Evolutionary conservation across 2,113 vertebrate genomes (phyloP), one percentile per base, ranked within the genome.

Genomic region (Cyphomyrus discorhynchus): DNA sequence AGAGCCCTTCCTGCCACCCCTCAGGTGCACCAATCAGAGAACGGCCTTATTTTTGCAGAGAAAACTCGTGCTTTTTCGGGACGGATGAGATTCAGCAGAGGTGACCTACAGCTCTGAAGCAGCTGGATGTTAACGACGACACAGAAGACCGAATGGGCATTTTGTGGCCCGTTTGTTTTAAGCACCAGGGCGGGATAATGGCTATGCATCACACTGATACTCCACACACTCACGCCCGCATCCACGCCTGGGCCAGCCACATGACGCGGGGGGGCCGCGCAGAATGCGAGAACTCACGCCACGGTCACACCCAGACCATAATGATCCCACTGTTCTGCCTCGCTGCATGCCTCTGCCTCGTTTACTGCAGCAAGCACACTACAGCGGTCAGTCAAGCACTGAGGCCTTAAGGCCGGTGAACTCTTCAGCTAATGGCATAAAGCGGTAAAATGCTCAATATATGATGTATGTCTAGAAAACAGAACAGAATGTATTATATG

Each of bases 21-120:
- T 92, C 56, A 0, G 77, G 88, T 62, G 89, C 91, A 92, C 91
- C 24, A 93, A 93, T 93, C 87, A 90, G 90, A 93, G 21, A 90
- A 93, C 91, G 92, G 91, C 91, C 94, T 92, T 92, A 93, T 88
- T 92, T 89, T 27, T 21, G 3, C 88, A 58, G 93, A 89, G 93
- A 93, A 93, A 87, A 86, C 88, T 74, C 86, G 88, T 90, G 83
- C 89, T 77, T 93, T 93, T 93, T 90, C 87, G 88, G 89, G 66
- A 80, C 35, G 17, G 91, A 94, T 91, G 92, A 90, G 91, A 92
- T 91, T 93, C 86, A 88, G 74, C 3, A 24, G n/a, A 86, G 47
- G 90, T 82, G 42, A 24, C 84, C 17, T 7, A 87, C 84, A 50
- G 45, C 42, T 74, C 58, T 15, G 45, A 66, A 46, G 17, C 58